Base-by-base conservation (phyloP, 2,888 invertebrate species). In the Alcis repandata region DNA sequence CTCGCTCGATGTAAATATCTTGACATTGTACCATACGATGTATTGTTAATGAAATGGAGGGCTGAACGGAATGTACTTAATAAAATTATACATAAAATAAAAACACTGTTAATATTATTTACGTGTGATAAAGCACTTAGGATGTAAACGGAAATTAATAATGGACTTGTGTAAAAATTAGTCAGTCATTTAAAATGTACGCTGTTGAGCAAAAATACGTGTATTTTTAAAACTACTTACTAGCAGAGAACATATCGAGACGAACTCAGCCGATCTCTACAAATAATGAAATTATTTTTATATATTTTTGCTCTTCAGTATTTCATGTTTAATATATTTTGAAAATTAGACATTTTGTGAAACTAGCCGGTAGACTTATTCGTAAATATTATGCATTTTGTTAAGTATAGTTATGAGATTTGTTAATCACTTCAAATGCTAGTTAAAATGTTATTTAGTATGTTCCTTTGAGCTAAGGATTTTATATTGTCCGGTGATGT, bases 1-100 rank as follows among this genome's bases (percentile, higher is more conserved):
- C 73, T 75, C 68, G 70, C 74, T 76, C 72, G 63, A 72, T 83
- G 82, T 83, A 83, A 74, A 83, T 82, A 82, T 70, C 72, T 74
- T 79, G 80, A 82, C 78, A 80, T 82, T 83, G 77, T 76, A 76
- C 75, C 68, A 63, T 70, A 68, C 51, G 52, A 56, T 62, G 33
- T 45, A 66, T 68, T 81, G 74, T 79, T 75, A 79, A 69, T 73
- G 73, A 78, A 80, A 77, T 82, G 83, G 82, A 82, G 81, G 85
- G 80, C 83, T 84, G 81, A 83, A 83, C 79, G 84, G 81, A 78
- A 83, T 89, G 90, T 90, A 90, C 90, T 90, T 90, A 90, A 89
- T 65, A 40, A 59, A 64, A 64, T 82, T 77, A 83, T 79, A 79
- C 80, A 73, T 82, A 82, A 27, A 58, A 48, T 82, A 71, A 17